Evolutionary conservation across 2,888 invertebrate genomes (phyloP), one percentile per base, ranked within the genome.

Genomic region (Synanthedon andrenaeformis): DNA sequence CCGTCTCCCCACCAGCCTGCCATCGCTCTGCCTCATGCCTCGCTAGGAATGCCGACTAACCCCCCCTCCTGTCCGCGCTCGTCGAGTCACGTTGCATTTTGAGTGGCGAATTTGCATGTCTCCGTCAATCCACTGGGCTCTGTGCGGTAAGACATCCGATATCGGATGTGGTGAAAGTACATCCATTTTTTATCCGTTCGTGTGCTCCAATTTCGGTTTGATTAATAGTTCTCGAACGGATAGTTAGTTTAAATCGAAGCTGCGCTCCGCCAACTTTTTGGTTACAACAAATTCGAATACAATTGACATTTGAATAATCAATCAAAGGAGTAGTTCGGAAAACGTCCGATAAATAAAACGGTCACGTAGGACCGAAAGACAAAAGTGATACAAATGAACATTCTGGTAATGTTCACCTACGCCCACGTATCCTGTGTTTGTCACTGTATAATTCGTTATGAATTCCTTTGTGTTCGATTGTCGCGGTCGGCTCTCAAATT

Each of bases 61-160:
- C 35, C 63, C 52, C 52, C 49, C 52, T n/a, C 53, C 48, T 35
- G 51, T 68, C 70, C 69, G 65, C 69, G 65, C 74, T 71, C 72
- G 72, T 78, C 79, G 79, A 72, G 76, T 81, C 80, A 77, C 74
- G 76, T 77, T 82, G 82, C 80, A 81, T 76, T 80, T 79, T 76
- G 76, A 82, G 71, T 76, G 78, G 81, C 74, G 73, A 77, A 82
- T 83, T 83, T 80, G 76, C 82, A 81, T 81, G 76, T 68, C 68
- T 66, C 65, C 66, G 65, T 63, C 65, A 65, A 57, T 66, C 69
- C 65, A 64, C 65, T 35, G 35, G 35, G 8, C 10, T 66, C 65
- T 64, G 62, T 53, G 64, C 65, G 68, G 64, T 63, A 45, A 48
- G 52, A 52, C 13, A 65, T 65, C 64, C 63, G 58, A 58, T 57